Percentiles rank a stretch among this genome's conserved stretches.
phyloP scores from a whole-genome alignment of 2,888 invertebrate species.

The Schizotus pectinicornis region DNA sequence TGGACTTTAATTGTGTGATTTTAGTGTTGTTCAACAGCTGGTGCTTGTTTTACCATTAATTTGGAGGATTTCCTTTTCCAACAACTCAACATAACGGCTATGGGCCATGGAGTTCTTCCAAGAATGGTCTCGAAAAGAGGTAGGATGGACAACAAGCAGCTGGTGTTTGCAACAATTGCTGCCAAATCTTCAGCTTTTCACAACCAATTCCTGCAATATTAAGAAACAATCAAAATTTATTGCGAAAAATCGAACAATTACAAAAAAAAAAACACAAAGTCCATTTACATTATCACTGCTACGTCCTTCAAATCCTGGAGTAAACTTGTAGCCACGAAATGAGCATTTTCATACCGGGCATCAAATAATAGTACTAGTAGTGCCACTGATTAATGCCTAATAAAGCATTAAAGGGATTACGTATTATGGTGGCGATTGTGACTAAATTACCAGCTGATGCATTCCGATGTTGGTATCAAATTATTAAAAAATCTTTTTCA shows the following conservation, averaged over 20 bases:
- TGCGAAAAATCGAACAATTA: too few species aligned
- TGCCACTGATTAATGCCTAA: too few species aligned
- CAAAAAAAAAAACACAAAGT: too few species aligned
- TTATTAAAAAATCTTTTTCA: conserved; percentile 24
- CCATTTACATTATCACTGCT: too few species aligned
- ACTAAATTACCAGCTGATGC: too few species aligned
- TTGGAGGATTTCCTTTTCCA: not conserved
- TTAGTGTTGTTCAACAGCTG: conserved; percentile 2
- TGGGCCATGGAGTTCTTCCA: conserved; percentile 60
- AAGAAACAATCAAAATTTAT: too few species aligned
- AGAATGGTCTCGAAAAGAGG: conserved; percentile 50
- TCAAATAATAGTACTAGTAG: too few species aligned
- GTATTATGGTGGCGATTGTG: too few species aligned
- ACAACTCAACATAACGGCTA: conserved; percentile 37
- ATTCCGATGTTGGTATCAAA: not conserved
- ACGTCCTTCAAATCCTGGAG: too few species aligned
- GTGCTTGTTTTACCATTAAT: not conserved
- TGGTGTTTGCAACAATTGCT: not conserved
- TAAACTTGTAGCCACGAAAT: too few species aligned
- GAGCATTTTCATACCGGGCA: too few species aligned
- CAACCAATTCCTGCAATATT: not conserved
- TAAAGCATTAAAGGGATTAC: too few species aligned
- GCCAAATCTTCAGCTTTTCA: not conserved
- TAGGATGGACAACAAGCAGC: not conserved
- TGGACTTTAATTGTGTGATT: conserved; percentile 6